Base-by-base conservation (phyloP, 2,888 invertebrate species). In the Erynnis tages region DNA sequence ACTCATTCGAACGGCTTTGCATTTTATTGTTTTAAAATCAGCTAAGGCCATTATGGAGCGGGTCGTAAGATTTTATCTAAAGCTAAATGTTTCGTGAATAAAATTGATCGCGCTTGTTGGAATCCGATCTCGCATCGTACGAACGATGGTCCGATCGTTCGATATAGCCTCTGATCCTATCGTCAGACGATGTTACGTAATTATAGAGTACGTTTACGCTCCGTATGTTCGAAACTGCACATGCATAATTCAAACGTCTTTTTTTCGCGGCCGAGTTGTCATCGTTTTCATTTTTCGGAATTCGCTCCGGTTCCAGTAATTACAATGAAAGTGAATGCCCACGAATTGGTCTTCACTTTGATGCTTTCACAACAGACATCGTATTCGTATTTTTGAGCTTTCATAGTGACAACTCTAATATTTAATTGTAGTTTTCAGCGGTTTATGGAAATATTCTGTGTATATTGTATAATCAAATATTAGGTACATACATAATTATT, bases 61-160 rank as follows among this genome's bases (percentile, higher is more conserved):
- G 63, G 66, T 65, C 65, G 63, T 67, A 64, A 75, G 87, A 88
- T 87, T 71, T 75, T 82, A 87, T 88, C 88, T 70, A 61, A 62
- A 72, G 76, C 78, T 80, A 84, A 85, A 86, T 84, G 85, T 85
- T 87, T 82, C 79, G 76, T 78, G 84, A 77, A 86, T 85, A 84
- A 88, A 84, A 87, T 88, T 81, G 84, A 86, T 83, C 80, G 76
- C 82, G 82, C 78, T 79, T 70, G 69, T 78, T 75, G 66, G 71
- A 78, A 82, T 80, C 82, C 73, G 72, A 77, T 77, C 78, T 73
- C 61, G 66, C 67, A 78, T 80, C 76, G 74, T 59, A 67, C 68
- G 71, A 70, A 73, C 69, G 73, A 67, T 68, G 56, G 38, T 43
- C 48, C 65, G 71, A 67, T 68, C 56, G 43, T 44, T 54, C 65